Base-by-base conservation (phyloP, 1,140 invertebrate species). In the Harpegnathos saltator region DNA sequence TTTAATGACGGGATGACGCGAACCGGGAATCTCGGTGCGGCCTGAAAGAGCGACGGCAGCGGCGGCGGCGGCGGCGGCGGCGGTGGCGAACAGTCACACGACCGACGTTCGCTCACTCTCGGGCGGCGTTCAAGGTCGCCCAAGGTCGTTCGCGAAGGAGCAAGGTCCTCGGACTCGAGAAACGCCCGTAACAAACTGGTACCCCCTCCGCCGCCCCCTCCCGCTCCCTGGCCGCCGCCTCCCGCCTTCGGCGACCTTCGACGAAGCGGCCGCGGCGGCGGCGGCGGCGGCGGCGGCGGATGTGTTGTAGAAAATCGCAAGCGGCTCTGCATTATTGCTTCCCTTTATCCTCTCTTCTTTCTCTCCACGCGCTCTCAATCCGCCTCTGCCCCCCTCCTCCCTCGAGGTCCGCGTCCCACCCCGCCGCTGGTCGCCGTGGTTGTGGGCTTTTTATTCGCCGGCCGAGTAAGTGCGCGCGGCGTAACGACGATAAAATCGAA, bases 101-200 rank as follows among this genome's bases (percentile, higher is more conserved):
- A 38, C 71, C 24, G 63, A 4, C 58, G 29, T 24, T 17, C 69
- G 24, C 63, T 59, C 73, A 59, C 82, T 84, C 74, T 85, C 82
- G 54, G 84, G 63, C 83, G 38, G 38, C 82, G 88, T 61, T 89
- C 91, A 93, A 93, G 91, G 92, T 92, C 92, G 91, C 71, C 88
- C 92, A 93, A 93, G 92, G 91, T 92, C 91, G 91, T 85, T 71
- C 87, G 86, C 84, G 86, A 83, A 44, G 80, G 59, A 62, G 48
- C 90, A 90, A 89, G 89, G 89, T 91, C 90, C 91, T 92, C 83
- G 88, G 82, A 54, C 69, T 54, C 74, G 65, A 84, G 81, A 73
- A 65, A 61, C 68, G 85, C 88, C 82, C 84, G 90, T 90, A 90
- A 91, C 89, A 88, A 92, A 92, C 92, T 91, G 85, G 89, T 92